phyloP scores from a whole-genome alignment of 2,797 vertebrate species.

The Buceros bicornis region DNA sequence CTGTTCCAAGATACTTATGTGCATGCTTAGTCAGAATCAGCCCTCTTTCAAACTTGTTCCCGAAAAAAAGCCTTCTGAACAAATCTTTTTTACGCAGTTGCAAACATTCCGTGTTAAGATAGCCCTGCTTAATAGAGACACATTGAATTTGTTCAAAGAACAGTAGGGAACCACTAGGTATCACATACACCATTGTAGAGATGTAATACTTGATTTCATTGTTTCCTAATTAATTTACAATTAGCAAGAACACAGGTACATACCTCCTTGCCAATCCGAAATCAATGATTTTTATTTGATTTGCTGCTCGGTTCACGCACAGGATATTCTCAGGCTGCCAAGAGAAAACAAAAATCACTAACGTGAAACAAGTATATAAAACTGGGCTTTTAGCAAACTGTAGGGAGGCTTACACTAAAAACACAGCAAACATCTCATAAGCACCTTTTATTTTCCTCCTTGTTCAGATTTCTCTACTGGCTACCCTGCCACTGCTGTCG shows the following conservation, averaged over 20 bases:
- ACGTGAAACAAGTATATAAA: slow-evolving; percentile 69
- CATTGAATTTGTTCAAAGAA: background rate
- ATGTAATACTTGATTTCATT: background rate
- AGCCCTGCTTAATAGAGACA: background rate
- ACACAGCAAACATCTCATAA: slow-evolving; percentile 47
- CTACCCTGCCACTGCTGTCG: slow-evolving; percentile 44
- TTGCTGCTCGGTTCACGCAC: slow-evolving; percentile 92
- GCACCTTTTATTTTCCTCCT: slow-evolving; percentile 31
- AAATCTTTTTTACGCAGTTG: background rate
- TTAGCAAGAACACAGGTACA: slow-evolving; percentile 23
- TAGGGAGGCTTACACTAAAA: slow-evolving; percentile 64
- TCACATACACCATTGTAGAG: background rate
- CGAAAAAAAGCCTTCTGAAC: background rate
- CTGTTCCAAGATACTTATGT: background rate
- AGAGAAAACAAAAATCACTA: slow-evolving; percentile 56
- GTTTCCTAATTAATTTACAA: background rate
- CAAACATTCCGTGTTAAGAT: background rate
- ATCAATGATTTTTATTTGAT: slow-evolving; percentile 98
- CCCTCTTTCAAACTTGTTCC: background rate
- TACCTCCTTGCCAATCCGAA: slow-evolving; percentile 98
- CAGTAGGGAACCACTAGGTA: background rate
- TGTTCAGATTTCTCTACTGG: slow-evolving; percentile 31
- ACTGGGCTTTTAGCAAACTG: slow-evolving; percentile 55
- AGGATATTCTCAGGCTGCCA: slow-evolving; percentile 97
- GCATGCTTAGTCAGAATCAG: background rate